Percentiles rank a stretch among this genome's conserved stretches.
Evolutionary conservation across 2,113 vertebrate genomes (phyloP).

Genomic region (Nothocercus nigrocapillus): DNA sequence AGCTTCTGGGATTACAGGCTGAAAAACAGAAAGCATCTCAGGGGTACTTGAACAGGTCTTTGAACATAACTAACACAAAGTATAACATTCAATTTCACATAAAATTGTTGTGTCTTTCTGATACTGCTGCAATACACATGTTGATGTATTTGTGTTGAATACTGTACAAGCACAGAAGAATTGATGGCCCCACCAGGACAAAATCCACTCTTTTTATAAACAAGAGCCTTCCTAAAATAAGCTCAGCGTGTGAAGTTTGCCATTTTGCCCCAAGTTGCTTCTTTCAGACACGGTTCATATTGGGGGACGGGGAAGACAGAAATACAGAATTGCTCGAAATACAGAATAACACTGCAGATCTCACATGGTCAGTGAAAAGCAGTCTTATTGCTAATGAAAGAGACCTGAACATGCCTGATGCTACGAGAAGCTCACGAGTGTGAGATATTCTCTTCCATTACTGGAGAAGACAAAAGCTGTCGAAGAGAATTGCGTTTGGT

Average conservation of each 20-base stretch:
- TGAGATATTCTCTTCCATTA: background rate
- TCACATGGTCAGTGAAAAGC: background rate
- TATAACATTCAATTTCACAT: background rate
- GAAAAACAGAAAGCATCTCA: background rate
- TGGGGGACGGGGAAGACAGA: background rate
- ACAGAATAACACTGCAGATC: background rate
- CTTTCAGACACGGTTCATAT: background rate
- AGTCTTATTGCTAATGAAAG: background rate
- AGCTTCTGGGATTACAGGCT: background rate
- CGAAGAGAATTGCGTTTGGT: background rate
- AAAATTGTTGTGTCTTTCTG: background rate
- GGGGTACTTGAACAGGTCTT: background rate
- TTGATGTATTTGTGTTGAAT: background rate
- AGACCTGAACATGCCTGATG: background rate
- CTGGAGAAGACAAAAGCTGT: background rate
- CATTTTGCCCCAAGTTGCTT: background rate
- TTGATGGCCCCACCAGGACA: background rate
- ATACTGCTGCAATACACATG: background rate
- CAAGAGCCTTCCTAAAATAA: background rate
- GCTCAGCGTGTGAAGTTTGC: background rate
- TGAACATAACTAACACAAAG: background rate
- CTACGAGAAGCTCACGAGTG: background rate
- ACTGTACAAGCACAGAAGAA: background rate
- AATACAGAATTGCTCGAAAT: background rate
- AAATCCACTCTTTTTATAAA: background rate